Conservation (phyloP, 2,888 invertebrate genomes). For the Elgonia sp. region DNA sequence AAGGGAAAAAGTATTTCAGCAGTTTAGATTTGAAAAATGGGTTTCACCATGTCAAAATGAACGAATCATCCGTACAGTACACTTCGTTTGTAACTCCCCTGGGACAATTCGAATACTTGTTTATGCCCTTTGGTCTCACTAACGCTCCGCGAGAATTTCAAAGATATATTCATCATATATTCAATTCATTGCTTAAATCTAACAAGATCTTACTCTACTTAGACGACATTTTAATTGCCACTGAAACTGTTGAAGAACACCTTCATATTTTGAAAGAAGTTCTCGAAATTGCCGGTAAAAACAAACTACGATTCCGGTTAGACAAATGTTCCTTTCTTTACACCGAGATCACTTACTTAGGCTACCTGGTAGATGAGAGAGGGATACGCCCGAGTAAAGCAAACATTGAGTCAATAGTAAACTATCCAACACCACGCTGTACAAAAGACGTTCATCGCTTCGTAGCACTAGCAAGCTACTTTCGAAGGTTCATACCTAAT, state of each 20-base stretch:
- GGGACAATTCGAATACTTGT: neutral
- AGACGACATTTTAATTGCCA: conserved; percentile 23
- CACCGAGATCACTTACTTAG: no score
- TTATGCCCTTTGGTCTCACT: conserved; percentile 21
- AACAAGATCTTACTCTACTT: conserved; percentile 21
- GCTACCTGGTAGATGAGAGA: no score
- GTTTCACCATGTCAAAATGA: neutral
- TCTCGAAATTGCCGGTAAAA: no score
- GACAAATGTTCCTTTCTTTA: no score
- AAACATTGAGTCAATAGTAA: no score
- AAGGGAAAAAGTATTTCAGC: neutral
- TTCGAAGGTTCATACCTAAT: conserved; percentile 22
- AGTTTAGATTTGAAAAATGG: neutral
- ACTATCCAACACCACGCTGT: no score
- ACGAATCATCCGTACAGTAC: neutral
- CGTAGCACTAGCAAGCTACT: neutral
- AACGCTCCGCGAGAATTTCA: conserved; percentile 69
- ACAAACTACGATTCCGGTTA: no score
- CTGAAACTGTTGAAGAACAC: neutral
- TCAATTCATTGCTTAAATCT: conserved; percentile 11
- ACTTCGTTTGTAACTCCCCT: neutral
- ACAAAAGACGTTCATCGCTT: no score
- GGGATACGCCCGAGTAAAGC: no score
- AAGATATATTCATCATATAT: conserved; percentile 10
- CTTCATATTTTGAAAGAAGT: no score